Conservation (phyloP, 1,140 invertebrate species). For the Cyclargus thomasi region DNA sequence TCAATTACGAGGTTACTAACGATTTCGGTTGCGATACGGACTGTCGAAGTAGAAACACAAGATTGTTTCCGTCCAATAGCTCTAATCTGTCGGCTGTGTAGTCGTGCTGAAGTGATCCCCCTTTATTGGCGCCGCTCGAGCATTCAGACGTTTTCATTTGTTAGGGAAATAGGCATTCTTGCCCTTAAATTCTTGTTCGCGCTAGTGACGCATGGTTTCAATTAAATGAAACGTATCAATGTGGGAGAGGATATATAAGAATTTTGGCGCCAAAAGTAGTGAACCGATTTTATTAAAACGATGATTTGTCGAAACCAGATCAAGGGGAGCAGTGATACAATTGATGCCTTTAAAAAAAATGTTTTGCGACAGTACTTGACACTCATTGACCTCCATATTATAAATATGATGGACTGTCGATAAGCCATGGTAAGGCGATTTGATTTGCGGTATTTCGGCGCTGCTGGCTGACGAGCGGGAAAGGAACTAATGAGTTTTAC, state of each 20-base stretch:
- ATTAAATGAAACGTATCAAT: neutral
- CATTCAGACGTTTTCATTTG: conserved; percentile 38
- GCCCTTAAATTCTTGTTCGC: conserved; percentile 13
- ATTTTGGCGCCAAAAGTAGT: neutral
- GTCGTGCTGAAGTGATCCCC: conserved; percentile 64
- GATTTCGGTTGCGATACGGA: neutral
- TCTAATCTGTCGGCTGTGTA: conserved; percentile 67
- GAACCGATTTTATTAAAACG: too few relatives aligned
- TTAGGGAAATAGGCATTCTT: conserved; percentile 21
- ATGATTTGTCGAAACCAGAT: too few relatives aligned
- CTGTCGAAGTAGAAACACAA: conserved; percentile 62
- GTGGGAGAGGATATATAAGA: neutral
- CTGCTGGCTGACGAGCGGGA: too few relatives aligned
- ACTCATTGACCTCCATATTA: too few relatives aligned
- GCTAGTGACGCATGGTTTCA: neutral
- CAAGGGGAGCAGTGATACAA: too few relatives aligned
- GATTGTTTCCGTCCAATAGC: conserved; percentile 70
- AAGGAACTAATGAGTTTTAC: too few relatives aligned
- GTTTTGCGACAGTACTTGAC: too few relatives aligned
- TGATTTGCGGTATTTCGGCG: too few relatives aligned
- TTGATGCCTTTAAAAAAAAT: too few relatives aligned
- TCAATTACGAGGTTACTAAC: neutral
- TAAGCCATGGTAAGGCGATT: too few relatives aligned
- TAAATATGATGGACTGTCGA: too few relatives aligned
- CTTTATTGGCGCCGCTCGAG: conserved; percentile 66